These are phyloP conservation scores for Amphipoea oculea DNA, from an alignment of 2,888 invertebrate species.

Conservation along the genomic window DNA sequence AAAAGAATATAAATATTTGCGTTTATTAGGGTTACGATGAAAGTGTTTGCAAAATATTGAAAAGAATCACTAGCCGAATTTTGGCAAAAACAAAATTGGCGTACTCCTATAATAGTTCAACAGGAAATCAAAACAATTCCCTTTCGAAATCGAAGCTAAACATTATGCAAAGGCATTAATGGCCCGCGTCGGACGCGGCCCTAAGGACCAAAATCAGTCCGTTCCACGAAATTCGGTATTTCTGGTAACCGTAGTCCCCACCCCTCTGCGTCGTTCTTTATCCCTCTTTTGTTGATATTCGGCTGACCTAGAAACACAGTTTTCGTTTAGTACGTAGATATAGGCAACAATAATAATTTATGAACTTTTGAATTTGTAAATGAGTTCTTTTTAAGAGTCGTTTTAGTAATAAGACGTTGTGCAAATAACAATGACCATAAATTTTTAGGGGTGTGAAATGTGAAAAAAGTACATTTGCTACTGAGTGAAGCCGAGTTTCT, in stretches of 20 bases:
- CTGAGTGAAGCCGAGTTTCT: conserved; percentile 48
- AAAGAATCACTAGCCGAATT: neutral
- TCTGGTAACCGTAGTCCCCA: conserved; percentile 52
- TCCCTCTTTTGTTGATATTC: conserved; percentile 83
- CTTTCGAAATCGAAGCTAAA: conserved; percentile 46
- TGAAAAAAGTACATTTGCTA: conserved; percentile 59
- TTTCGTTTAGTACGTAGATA: conserved; percentile 69
- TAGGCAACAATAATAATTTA: conserved; percentile 66
- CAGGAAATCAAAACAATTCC: conserved; percentile 22
- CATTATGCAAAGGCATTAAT: conserved; percentile 42
- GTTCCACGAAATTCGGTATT: conserved; percentile 45
- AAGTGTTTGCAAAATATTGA: neutral
- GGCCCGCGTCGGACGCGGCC: conserved; percentile 5
- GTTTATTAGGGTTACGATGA: neutral
- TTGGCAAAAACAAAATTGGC: neutral
- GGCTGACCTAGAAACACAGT: conserved; percentile 88
- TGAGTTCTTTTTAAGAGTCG: conserved; percentile 61
- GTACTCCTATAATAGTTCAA: neutral
- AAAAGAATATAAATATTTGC: neutral
- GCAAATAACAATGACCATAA: conserved; percentile 67
- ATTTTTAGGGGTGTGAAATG: conserved; percentile 64
- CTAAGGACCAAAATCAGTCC: conserved; percentile 40
- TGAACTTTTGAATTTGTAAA: conserved; percentile 66
- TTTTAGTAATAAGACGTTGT: conserved; percentile 64
- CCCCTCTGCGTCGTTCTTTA: conserved; percentile 70